These are phyloP conservation scores for Melolontha melolontha DNA, from an alignment of 2,888 invertebrate species.

Conservation along the genomic window DNA sequence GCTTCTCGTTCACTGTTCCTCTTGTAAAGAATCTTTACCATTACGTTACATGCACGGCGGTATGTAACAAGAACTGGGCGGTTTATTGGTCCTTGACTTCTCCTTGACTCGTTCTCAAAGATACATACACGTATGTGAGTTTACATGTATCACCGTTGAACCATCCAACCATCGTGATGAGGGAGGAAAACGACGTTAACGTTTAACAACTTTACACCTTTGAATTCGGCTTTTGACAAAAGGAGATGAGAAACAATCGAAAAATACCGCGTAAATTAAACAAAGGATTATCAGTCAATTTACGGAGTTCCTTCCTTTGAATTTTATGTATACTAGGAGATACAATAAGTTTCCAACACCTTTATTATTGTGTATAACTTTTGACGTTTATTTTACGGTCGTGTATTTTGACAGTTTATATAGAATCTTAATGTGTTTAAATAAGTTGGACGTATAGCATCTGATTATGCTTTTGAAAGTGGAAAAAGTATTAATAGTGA, in stretches of 20 bases:
- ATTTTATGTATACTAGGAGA: neutral
- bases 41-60: neutral
- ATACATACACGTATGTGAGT: too few species aligned
- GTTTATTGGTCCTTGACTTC: conserved; percentile 23
- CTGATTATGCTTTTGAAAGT: too few species aligned
- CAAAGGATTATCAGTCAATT: conserved; percentile 10
- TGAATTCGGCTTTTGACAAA: neutral
- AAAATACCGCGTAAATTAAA: conserved; percentile 18
- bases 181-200: conserved; percentile 7
- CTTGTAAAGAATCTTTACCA: too few species aligned
- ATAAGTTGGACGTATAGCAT: too few species aligned
- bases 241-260: conserved; percentile 8
- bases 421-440: too few species aligned
- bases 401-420: too few species aligned
- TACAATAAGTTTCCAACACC: too few species aligned
- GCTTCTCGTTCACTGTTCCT: neutral
- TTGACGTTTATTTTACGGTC: too few species aligned
- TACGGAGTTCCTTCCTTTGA: conserved; percentile 10
- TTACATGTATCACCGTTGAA: too few species aligned
- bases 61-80: neutral
- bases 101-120: conserved; percentile 12
- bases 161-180: conserved; percentile 1
- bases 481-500: too few species aligned
- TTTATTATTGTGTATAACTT: too few species aligned
- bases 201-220: conserved; percentile 1